These are phyloP conservation scores for Sminthopsis crassicaudata DNA, from an alignment of 2,113 vertebrate species.

Conservation along the genomic window DNA sequence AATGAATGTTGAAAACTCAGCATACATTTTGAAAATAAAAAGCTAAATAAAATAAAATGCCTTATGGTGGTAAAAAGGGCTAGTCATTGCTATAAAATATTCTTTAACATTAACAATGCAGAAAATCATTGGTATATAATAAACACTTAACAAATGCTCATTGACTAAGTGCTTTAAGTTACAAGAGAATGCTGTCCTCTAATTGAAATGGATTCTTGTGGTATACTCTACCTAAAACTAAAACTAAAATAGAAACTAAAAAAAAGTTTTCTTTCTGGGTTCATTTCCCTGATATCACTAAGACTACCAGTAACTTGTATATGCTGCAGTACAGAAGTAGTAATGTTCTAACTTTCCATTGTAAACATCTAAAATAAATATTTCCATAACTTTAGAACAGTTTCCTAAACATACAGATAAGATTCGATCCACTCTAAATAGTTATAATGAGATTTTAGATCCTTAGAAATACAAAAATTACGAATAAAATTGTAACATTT, in stretches of 20 bases:
- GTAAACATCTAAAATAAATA: background rate
- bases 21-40: no score
- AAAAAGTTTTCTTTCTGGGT: background rate
- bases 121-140: background rate
- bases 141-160: background rate
- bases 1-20: no score
- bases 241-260: background rate
- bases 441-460: background rate
- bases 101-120: background rate
- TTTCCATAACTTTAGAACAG: background rate
- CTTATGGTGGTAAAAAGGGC: no score
- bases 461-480: background rate
- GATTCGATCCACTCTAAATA: background rate
- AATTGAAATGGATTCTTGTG: slow-evolving; percentile 21
- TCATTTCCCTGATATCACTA: background rate
- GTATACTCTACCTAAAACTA: slow-evolving; percentile 31
- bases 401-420: background rate
- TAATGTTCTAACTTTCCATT: background rate
- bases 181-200: background rate
- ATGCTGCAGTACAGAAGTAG: background rate
- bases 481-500: background rate
- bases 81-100: background rate
- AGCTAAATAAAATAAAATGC: no score
- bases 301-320: background rate
- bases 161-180: slow-evolving; percentile 15